A percentile compares a stretch with the other conserved stretches of the same genome.
Evolutionary conservation across 2,797 vertebrate species (phyloP).

Genomic region (Scomberomorus guttatus): DNA sequence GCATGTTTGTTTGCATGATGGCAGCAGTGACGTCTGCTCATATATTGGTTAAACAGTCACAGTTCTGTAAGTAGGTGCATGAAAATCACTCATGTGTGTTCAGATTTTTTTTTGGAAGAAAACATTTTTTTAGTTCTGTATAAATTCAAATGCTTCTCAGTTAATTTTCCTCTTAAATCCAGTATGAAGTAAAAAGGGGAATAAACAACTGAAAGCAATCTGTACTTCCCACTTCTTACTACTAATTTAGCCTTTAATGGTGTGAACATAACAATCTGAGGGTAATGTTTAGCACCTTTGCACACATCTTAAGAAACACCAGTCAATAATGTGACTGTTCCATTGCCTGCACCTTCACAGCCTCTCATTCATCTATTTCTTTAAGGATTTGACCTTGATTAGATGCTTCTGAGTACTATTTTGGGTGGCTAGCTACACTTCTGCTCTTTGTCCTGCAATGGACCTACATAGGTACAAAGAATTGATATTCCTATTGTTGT

Average conservation of each 20-base stretch:
- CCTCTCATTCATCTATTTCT: conserved; percentile 45
- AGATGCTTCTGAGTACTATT: conserved; percentile 40
- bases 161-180: not conserved
- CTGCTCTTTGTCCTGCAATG: conserved; percentile 48
- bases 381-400: conserved; percentile 62
- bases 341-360: not conserved
- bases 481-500: conserved; percentile 15
- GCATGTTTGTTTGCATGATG: not conserved
- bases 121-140: conserved; percentile 31
- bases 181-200: conserved; percentile 24
- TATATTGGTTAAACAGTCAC: not conserved
- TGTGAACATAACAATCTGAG: not conserved
- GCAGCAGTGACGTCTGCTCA: not conserved
- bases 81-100: not conserved
- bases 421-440: conserved; percentile 28
- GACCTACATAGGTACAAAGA: conserved; percentile 22
- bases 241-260: not conserved
- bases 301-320: not conserved
- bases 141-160: conserved; percentile 8
- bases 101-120: conserved; percentile 5
- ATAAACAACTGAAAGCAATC: conserved; percentile 24
- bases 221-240: conserved; percentile 19
- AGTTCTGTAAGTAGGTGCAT: not conserved
- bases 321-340: not conserved
- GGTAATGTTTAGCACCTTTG: not conserved